Base-by-base conservation (phyloP, 2,797 vertebrate species). In the Muscicapa striata region DNA sequence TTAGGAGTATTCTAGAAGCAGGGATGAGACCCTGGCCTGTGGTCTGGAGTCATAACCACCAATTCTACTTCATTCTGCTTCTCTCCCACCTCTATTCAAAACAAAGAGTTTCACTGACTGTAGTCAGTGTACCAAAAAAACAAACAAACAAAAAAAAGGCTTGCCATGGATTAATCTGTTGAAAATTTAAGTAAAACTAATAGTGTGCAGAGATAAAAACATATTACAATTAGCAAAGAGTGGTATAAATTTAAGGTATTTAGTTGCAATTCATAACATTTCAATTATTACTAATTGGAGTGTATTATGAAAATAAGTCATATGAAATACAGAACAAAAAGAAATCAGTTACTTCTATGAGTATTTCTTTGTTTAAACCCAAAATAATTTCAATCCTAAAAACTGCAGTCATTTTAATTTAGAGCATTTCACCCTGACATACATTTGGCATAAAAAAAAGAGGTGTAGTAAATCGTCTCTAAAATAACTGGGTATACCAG, bases 351-450 rank as follows among this genome's bases (percentile, higher is more conserved):
- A 79, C 46, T 83, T 95, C 43, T 57, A 70, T n/a, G 27, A 89
- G 8, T n/a, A 67, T 52, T 82, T 43, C 52, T 84, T 76, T 41
- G 36, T 79, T 95, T 59, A 91, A 93, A 73, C 10, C 14, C 32
- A n/a, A 91, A 93, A 84, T 75, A 82, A 88, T 90, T 95, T 73
- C 61, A 85, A 85, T 67, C 46, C 46, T 89, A 74, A 89, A 62
- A 57, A 88, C 64, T 32, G 38, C 36, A 83, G 54, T 58, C 15
- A 87, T 76, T 95, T 83, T 77, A 84, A 76, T 85, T 77, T 77
- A 87, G 54, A 87, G 49, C 43, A 72, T 74, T 75, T 59, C 72
- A 87, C 54, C 29, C 16, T 80, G 87, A 70, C 48, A 64, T 34
- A 87, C 13, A 74, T 43, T 78, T 45, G 26, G 66, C 12, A 0